Evolutionary conservation across 2,888 invertebrate genomes (phyloP).

Genomic region (Sinelater perroti): DNA sequence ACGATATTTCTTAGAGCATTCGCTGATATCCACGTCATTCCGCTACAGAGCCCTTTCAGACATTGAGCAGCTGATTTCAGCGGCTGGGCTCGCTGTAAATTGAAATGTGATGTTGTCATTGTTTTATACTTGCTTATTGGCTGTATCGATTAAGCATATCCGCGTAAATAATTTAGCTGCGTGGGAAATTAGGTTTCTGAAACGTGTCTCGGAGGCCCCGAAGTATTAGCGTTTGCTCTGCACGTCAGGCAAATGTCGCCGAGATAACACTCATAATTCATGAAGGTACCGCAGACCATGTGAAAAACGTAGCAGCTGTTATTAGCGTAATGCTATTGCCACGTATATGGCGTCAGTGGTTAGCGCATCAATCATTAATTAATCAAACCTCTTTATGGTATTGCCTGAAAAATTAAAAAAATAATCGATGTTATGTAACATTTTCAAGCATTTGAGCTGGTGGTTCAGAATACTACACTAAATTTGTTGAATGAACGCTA

Average conservation of each 20-base stretch:
- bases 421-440: too few species aligned
- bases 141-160: conserved; percentile 33
- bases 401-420: too few species aligned
- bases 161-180: conserved; percentile 29
- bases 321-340: too few species aligned
- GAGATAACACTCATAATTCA: background rate
- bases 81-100: conserved; percentile 13
- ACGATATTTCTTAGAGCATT: conserved; percentile 12
- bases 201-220: background rate
- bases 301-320: too few species aligned
- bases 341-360: too few species aligned
- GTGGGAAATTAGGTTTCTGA: conserved; percentile 32
- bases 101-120: conserved; percentile 18
- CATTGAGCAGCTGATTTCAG: conserved; percentile 1
- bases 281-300: background rate
- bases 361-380: too few species aligned
- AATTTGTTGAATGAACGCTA: too few species aligned
- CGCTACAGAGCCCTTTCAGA: background rate
- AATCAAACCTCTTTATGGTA: too few species aligned
- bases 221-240: conserved; percentile 3
- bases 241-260: background rate
- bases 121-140: conserved; percentile 16
- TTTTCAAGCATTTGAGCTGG: too few species aligned
- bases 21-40: conserved; percentile 20
- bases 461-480: too few species aligned